Evolutionary conservation across 2,113 vertebrate species (phyloP), one percentile per base, ranked within the genome.

Genomic region (Capreolus pygargus): DNA sequence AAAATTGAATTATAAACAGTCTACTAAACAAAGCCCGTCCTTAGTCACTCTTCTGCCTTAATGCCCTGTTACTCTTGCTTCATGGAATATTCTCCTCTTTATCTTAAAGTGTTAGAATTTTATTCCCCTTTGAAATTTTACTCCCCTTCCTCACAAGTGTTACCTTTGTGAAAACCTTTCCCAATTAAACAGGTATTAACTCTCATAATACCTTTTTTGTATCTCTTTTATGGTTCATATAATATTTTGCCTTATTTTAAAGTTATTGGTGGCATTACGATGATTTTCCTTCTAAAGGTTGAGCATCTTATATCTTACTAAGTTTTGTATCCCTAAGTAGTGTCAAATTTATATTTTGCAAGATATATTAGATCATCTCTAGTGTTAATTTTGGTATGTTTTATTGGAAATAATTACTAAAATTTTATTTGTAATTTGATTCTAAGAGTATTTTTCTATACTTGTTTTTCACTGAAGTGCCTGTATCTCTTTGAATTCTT

Each of bases 111-210:
- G 2, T 52, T 74, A 17, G 52, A 83, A 33, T 92, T 88, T 96
- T 92, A 52, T 74, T 96, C 50, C 57, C 64, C 47, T 96, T 83
- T 88, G 60, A 92, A 83, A 70, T n/a, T 92, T 88, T 70, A 36
- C n/a, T 12, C n/a, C 9, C 19, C 19, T 36, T 70, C 43, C 23
- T 90, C 61, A 67, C 45, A 85, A 87, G 17, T 79, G 17, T 1
- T 87, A 16, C 25, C 33, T 58, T 87, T 61, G 6, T 89, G 45
- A 78, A 61, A 96, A 74, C 36, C 54, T 47, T 57, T 84, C 39
- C 52, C 86, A 10, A 78, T 89, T 89, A 78, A 85, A 78, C 54
- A 85, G 54, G 54, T 89, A 83, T 45, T 93, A 89, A 93, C 36
- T 84, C 5, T 45, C 21, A 28, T 76, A 45, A 60, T 74, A 45